Evolutionary conservation across 2,113 vertebrate species (phyloP), one percentile per base, ranked within the genome.

Genomic region (Azemiops feae): DNA sequence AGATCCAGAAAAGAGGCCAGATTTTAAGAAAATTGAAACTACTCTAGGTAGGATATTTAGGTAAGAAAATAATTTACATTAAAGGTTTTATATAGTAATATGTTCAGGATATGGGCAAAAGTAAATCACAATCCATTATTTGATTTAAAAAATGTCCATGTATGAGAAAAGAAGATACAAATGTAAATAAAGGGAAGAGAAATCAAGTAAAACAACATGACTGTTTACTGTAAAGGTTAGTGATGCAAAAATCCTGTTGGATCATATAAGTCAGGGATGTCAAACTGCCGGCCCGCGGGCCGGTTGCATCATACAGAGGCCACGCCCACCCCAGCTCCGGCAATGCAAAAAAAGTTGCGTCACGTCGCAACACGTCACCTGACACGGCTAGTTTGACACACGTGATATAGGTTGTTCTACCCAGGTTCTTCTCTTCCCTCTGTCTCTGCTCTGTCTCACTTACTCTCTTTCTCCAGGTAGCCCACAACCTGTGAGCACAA

Each of bases 11-110:
- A 98, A 98, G 96, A 98, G 99, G 94, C 99, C 98, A 20, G 99
- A 99, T 96, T 99, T 99, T 95, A 99, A 98, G 97, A 99, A 97
- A 97, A 99, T 99, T 74, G 99, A 99, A 94, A 97, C 85, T 88
- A 97, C 96, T 1, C 96, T 99, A 93, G 98, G 98, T 94, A 99
- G 99, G 96, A 99, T 99, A 96, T 99, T 99, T 98, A 98, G 99
- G 99, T 99, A 97, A 43, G 94, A 90, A 88, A 64, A 7, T 34
- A 11, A 47, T 60, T 34, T 16, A 88, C 86, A 81, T 88, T 88
- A 94, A 96, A 12, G 3, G 64, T 87, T 90, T 95, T 94, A 91
- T 45, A 43, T 86, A 86, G 93, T n/a, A 10, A 92, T 88, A 90
- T 90, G 54, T 58, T 91, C 92, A 91, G 22, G 69, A 86, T 91